A percentile compares a stretch with the other conserved stretches of the same genome.
These are phyloP conservation scores for Clarias gariepinus DNA, from an alignment of 2,113 vertebrate species.

Conservation along the genomic window DNA sequence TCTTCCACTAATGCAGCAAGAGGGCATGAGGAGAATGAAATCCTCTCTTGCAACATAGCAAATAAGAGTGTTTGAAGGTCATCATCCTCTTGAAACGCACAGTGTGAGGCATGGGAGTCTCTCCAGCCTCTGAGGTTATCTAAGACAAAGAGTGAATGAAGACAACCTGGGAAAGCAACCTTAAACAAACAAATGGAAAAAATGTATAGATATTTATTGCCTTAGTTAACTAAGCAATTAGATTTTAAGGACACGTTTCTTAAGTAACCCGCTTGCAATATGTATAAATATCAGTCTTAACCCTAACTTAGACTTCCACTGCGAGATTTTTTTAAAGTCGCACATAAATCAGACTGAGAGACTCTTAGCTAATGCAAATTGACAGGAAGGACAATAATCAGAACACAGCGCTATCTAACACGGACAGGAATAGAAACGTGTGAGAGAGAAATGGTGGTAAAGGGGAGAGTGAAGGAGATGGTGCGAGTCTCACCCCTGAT, in stretches of 20 bases:
- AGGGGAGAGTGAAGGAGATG: conserved; percentile 11
- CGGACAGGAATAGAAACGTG: conserved; percentile 20
- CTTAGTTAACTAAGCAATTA: background rate
- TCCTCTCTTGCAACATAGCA: conserved; percentile 49
- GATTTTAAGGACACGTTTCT: background rate
- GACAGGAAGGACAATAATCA: conserved; percentile 17
- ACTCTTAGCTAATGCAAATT: background rate
- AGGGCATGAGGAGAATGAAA: conserved; percentile 34
- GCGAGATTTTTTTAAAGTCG: background rate
- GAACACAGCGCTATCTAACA: background rate
- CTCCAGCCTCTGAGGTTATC: conserved; percentile 42
- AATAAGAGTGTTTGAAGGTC: conserved; percentile 60
- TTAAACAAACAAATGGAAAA: conserved; percentile 7
- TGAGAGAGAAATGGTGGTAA: conserved; percentile 12
- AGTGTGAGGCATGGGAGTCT: conserved; percentile 40
- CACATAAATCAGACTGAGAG: background rate
- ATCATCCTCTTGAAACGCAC: conserved; percentile 51
- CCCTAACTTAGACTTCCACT: background rate
- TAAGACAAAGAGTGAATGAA: conserved; percentile 46
- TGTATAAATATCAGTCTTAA: background rate
- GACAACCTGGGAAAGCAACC: conserved; percentile 33
- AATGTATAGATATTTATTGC: background rate
- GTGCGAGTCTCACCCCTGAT: conserved; percentile 44
- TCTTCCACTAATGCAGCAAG: conserved; percentile 40
- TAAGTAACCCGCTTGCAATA: background rate